A percentile compares a stretch with the other conserved stretches of the same genome.
phyloP scores from a whole-genome alignment of 2,888 invertebrate genomes.

The Leptopilina drosophilae region DNA sequence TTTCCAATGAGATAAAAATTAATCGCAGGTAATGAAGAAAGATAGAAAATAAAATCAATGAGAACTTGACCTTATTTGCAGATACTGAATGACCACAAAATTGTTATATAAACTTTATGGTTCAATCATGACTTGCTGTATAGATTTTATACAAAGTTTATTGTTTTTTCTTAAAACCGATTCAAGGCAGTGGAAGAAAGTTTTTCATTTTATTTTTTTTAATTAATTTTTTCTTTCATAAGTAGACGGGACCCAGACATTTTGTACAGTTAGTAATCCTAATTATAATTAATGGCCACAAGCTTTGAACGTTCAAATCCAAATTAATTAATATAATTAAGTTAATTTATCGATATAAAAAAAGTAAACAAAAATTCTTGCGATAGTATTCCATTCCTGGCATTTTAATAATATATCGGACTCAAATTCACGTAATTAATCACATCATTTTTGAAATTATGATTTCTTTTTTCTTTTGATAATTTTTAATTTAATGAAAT shows the following conservation, averaged over 20 bases:
- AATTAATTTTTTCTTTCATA: not conserved
- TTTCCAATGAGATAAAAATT: slow-evolving; percentile 10
- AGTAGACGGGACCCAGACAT: too few relatives aligned
- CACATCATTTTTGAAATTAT: too few relatives aligned
- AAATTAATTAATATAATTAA: too few relatives aligned
- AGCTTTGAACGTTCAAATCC: too few relatives aligned
- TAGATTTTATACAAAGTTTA: not conserved
- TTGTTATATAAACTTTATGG: slow-evolving; percentile 10
- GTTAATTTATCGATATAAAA: not conserved
- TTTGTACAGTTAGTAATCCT: too few relatives aligned
- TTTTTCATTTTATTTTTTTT: not conserved
- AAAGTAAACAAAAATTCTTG: not conserved
- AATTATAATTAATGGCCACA: too few relatives aligned
- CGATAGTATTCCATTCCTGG: too few relatives aligned
- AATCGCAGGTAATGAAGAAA: slow-evolving; percentile 12
- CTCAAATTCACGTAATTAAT: too few relatives aligned
- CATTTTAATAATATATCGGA: too few relatives aligned
- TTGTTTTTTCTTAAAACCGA: not conserved
- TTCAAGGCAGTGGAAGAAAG: not conserved
- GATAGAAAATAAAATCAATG: not conserved
- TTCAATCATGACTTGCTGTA: not conserved
- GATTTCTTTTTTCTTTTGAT: not conserved
- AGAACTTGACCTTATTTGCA: slow-evolving; percentile 21
- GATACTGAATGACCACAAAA: slow-evolving; percentile 16
- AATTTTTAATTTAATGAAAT: not conserved